Percentiles rank a stretch among this genome's conserved stretches.
These are phyloP conservation scores for Leguminivora glycinivorella DNA, from an alignment of 1,140 invertebrate genomes.

Conservation along the genomic window DNA sequence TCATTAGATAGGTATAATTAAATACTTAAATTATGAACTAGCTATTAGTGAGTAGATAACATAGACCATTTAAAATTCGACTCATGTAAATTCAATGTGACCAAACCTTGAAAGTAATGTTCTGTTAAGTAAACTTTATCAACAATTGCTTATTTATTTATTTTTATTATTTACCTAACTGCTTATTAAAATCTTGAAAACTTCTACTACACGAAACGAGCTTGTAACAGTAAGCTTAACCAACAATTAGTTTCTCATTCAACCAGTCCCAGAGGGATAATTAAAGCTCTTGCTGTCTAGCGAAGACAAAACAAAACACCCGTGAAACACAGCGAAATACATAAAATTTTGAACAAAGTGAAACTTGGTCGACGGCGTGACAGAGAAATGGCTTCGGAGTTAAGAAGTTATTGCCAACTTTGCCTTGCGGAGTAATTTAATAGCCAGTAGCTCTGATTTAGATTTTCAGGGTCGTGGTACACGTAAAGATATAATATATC, in stretches of 20 bases:
- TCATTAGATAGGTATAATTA: too few species aligned
- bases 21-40: too few species aligned
- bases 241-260: slow-evolving; percentile 6
- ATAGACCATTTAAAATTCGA: too few species aligned
- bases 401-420: slow-evolving; percentile 17
- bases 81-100: too few species aligned
- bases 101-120: too few species aligned
- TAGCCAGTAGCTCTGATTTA: slow-evolving; percentile 14
- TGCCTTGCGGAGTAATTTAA: slow-evolving; percentile 8
- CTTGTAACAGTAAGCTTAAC: slow-evolving; percentile 9
- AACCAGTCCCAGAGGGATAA: slow-evolving; percentile 13
- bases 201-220: background rate
- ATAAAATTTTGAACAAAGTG: slow-evolving; percentile 28
- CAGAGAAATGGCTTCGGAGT: slow-evolving; percentile 20
- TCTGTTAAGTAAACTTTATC: too few species aligned
- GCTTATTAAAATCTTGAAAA: background rate
- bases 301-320: slow-evolving; percentile 25
- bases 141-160: too few species aligned
- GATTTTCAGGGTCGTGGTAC: background rate
- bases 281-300: slow-evolving; percentile 16
- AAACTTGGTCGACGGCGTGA: slow-evolving; percentile 19
- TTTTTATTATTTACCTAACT: background rate
- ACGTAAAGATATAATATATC: too few species aligned
- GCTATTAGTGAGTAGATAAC: too few species aligned
- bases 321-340: slow-evolving; percentile 25